Base-by-base conservation (phyloP, 2,888 invertebrate genomes). In the Fragum fragum region DNA sequence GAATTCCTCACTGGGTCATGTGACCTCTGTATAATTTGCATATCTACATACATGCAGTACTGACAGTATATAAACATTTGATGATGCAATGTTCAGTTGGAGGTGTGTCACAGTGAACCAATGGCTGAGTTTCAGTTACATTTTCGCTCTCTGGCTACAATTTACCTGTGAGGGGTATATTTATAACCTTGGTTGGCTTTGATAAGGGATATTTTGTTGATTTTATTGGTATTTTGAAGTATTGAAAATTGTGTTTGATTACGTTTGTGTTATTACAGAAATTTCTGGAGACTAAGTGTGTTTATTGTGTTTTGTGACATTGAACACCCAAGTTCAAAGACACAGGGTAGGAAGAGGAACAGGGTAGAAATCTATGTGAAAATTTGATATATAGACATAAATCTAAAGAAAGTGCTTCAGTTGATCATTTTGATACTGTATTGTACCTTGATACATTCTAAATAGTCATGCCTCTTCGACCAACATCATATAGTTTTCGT, bases 401-500 rank as follows among this genome's bases (percentile, higher is more conserved):
- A n/a, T n/a, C n/a, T n/a, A n/a, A n/a, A n/a, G n/a, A n/a, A n/a
- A n/a, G n/a, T n/a, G n/a, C n/a, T n/a, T n/a, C n/a, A n/a, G n/a
- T n/a, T n/a, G n/a, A n/a, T n/a, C 32, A 36, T 36, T 6, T 36
- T 36, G 3, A 36, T 36, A 36, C 32, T 6, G 9, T 36, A 36
- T 36, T 6, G 9, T 36, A 36, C 32, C 9, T 36, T 36, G 32
- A 36, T 36, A 36, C 16, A 47, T 47, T 47, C 5, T 9, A 47
- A 61, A 11, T 14, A 26, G 29, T 11, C 61, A 66, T 66, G 66
- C 66, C 66, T 42, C 66, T 66, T 14, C 32, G 66, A 42, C 66
- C 66, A 18, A 66, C 66, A n/a, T 66, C 66, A 7, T 66, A 66
- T 42, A 66, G 66, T 66, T 66, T 66, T 23, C 66, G 42, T 21